These are phyloP conservation scores for Gobionotothen gibberifrons DNA, from an alignment of 2,797 vertebrate genomes.

Conservation along the genomic window DNA sequence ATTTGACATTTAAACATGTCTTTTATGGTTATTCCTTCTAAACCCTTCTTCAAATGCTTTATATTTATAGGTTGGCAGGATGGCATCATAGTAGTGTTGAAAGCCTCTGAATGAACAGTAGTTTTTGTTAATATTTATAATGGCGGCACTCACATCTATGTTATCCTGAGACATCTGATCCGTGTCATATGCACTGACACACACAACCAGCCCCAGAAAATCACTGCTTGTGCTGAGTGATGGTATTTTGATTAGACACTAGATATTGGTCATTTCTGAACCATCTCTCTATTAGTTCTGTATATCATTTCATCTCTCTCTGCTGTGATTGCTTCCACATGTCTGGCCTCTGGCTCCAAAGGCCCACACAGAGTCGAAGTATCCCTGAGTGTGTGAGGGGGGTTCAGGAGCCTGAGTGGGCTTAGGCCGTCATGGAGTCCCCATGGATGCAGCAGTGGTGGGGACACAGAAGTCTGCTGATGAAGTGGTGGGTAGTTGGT, in stretches of 20 bases:
- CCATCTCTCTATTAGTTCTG: conserved; percentile 58
- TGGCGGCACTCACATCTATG: conserved; percentile 17
- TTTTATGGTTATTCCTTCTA: conserved; percentile 3
- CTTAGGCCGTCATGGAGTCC: conserved; percentile 45
- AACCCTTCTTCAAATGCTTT: background rate
- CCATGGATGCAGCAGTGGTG: conserved; percentile 38
- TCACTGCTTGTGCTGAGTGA: conserved; percentile 49
- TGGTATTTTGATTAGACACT: conserved; percentile 73
- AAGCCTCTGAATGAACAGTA: conserved; percentile 49
- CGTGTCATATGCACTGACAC: conserved; percentile 37
- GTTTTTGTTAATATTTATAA: conserved; percentile 44
- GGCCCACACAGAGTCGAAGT: conserved; percentile 50
- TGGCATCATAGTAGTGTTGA: background rate
- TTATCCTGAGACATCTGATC: conserved; percentile 56
- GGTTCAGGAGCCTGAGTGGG: conserved; percentile 51
- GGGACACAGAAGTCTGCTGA: conserved; percentile 53
- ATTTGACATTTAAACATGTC: background rate
- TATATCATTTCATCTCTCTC: conserved; percentile 68
- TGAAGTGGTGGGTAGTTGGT: conserved; percentile 38
- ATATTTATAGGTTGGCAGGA: background rate
- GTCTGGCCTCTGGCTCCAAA: conserved; percentile 43
- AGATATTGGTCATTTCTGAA: conserved; percentile 62
- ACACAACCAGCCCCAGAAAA: conserved; percentile 39
- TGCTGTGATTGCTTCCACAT: conserved; percentile 72
- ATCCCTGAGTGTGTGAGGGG: conserved; percentile 36